Evolutionary conservation across 2,797 vertebrate species (phyloP), one percentile per base, ranked within the genome.

Genomic region (Fundulus diaphanus): DNA sequence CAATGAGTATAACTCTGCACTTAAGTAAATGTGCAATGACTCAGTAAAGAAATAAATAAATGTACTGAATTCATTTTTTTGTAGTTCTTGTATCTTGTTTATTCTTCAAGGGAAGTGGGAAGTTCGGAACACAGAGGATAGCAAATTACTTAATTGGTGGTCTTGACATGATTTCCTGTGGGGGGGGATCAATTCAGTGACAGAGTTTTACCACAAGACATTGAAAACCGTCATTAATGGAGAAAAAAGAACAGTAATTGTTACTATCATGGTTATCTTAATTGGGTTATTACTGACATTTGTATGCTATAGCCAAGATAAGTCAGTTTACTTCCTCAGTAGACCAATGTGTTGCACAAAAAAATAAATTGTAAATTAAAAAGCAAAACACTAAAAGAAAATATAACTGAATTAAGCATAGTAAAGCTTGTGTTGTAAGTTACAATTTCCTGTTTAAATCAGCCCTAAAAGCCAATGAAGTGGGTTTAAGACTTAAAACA

Each of bases 1-100:
- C 92, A 93, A 88, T 89, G 88, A 92, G 82, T 90, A 89, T 91
- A 85, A 90, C 82, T 88, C 92, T 88, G 88, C 91, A 92, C 90
- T 89, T 84, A 79, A 85, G 87, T 82, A 91, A 92, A 87, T 91
- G 91, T 93, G 87, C 85, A 90, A 91, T 92, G 84, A 93, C 91
- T 78, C 76, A 88, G 87, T 79, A 92, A 89, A 90, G 95, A 68
- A 31, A 67, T 90, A 93, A 94, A 91, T 94, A 95, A 95, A 95
- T 94, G 92, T 92, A 89, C 66, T 88, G 85, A 92, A 92, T 84
- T 92, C 57, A 92, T 74, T 78, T 77, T 68, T 15, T 52, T 89
- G 57, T 77, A 40, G 85, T 35, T 59, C 82, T 70, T 54, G 63
- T 77, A 22, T 20, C 33, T 63, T 66, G 35, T 66, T 4, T 24